These are phyloP conservation scores for Austrolebias charrua DNA, from an alignment of 2,797 vertebrate species.

Conservation along the genomic window DNA sequence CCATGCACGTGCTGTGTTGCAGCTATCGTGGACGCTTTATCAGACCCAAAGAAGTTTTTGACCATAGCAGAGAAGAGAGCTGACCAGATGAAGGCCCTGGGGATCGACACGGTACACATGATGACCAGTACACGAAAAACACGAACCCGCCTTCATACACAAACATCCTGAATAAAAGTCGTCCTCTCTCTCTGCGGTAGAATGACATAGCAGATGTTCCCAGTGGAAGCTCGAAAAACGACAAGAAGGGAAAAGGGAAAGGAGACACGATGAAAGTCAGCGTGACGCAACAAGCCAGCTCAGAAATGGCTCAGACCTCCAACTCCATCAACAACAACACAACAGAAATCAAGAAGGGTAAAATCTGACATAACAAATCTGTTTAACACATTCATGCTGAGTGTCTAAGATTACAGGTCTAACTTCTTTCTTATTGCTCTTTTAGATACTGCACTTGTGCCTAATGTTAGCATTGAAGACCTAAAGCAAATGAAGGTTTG, in stretches of 20 bases:
- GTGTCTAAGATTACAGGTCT: background rate
- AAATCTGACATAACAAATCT: background rate
- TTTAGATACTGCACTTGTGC: constrained; percentile 83
- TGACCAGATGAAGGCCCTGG: constrained; percentile 98
- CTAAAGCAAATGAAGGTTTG: constrained; percentile 98
- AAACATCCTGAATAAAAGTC: background rate
- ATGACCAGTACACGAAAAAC: fast-evolving
- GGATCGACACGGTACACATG: constrained; percentile 91
- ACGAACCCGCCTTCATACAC: background rate
- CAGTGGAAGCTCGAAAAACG: constrained; percentile 93
- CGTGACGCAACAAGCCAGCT: constrained; percentile 91
- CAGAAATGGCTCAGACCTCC: constrained; percentile 87
- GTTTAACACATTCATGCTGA: background rate
- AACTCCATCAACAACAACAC: constrained; percentile 81
- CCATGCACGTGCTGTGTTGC: constrained; percentile 24
- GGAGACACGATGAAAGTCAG: constrained; percentile 87
- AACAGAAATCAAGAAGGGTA: constrained; percentile 88
- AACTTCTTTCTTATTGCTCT: constrained; percentile 10
- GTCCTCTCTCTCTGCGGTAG: constrained; percentile 69
- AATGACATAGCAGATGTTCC: constrained; percentile 98
- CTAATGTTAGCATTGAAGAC: constrained; percentile 96
- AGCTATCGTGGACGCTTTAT: constrained; percentile 98
- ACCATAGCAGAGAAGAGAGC: constrained; percentile 98
- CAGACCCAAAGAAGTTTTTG: constrained; percentile 98
- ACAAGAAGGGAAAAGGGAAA: constrained; percentile 92